Base-by-base conservation (phyloP, 2,113 vertebrate species). In the Calidris pygmaea region DNA sequence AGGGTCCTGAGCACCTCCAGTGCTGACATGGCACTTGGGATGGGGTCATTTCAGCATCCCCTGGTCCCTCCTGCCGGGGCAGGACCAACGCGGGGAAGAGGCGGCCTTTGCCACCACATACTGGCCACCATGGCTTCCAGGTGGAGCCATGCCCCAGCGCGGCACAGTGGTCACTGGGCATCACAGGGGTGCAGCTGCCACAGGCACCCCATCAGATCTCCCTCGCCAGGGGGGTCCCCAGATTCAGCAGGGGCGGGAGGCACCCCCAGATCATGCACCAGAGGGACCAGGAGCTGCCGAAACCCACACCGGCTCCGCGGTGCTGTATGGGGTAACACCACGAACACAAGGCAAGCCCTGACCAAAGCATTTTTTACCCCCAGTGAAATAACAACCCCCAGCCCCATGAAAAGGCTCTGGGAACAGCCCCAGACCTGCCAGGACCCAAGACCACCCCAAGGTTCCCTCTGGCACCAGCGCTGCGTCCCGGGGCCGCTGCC, bases 341-440 rank as follows among this genome's bases (percentile, higher is more conserved):
- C 78, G 97, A 98, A 97, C 97, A 95, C 95, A 96, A 47, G 74
- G 48, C 55, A 75, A 97, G 95, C 88, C 93, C 96, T 83, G 97
- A 98, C 94, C 97, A 96, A 97, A 87, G 92, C 97, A 97, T 98
- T 98, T 98, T 98, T 98, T 96, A 96, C 97, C 97, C 83, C 96
- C 96, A 96, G 97, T 97, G 96, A 98, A 98, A 98, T 78, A 95
- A 94, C 95, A 97, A 71, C 92, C 95, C 94, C 96, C 97, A 97
- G 93, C 18, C 34, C 27, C n/a, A 32, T 45, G 59, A 89, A 50
- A 87, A 96, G 91, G 95, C 94, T 95, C 65, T 24, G 34, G 75
- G 65, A 53, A 53, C 9, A 80, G 37, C 30, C 22, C 21, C 32
- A 63, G 47, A 37, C 35, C 34, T 55, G 45, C 53, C 14, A 10